Conservation (phyloP, 2,113 vertebrate genomes). For the Charina bottae region DNA sequence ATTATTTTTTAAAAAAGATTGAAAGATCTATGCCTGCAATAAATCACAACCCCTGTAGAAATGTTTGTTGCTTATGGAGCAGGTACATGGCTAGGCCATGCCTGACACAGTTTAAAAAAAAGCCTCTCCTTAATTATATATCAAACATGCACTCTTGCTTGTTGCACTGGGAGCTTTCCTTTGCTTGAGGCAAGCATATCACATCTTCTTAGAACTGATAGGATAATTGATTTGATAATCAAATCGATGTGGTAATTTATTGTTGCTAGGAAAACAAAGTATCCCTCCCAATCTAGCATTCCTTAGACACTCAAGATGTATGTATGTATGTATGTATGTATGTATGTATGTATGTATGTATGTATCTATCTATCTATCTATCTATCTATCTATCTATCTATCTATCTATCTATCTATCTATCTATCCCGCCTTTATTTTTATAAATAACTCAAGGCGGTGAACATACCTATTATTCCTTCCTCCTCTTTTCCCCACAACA, state of each 20-base stretch:
- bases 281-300: neutral
- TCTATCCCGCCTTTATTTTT: too few relatives aligned
- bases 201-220: neutral
- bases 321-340: too few relatives aligned
- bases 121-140: neutral
- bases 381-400: too few relatives aligned
- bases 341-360: too few relatives aligned
- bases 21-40: neutral
- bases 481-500: too few relatives aligned
- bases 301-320: neutral
- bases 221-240: neutral
- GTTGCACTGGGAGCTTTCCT: neutral
- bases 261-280: neutral
- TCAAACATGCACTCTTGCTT: neutral
- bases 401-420: too few relatives aligned
- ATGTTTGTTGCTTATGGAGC: neutral
- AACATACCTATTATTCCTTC: too few relatives aligned
- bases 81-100: neutral
- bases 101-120: neutral
- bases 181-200: neutral
- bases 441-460: too few relatives aligned
- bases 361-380: too few relatives aligned
- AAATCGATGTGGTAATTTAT: neutral
- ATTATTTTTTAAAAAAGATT: neutral
- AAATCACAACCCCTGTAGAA: neutral